Evolutionary conservation across 2,888 invertebrate genomes (phyloP), one percentile per base, ranked within the genome.

Genomic region (Priocnemis perturbator): DNA sequence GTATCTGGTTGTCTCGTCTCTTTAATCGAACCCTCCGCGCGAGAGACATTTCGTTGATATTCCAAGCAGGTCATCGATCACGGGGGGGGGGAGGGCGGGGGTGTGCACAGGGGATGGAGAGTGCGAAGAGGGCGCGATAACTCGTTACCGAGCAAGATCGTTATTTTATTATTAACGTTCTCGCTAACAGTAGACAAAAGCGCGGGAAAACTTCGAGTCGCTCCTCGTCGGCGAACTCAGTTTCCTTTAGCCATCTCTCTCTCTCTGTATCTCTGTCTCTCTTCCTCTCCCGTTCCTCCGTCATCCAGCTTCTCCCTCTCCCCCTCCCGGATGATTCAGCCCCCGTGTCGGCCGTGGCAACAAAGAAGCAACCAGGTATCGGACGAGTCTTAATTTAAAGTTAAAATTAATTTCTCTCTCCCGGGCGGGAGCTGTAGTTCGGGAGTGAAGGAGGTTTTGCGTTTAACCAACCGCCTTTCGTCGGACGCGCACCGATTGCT

Each of bases 311-410:
- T 37, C 7, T 37, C 11, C 37, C 37, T 3, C 11, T 67, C 61
- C 69, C 56, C 69, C 70, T 30, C 58, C 64, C 64, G 68, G 75
- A 75, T 74, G 78, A 82, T 78, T 82, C 78, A 73, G 72, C 64
- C 72, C 73, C 72, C 58, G 67, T 73, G 73, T 71, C 76, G 79
- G 76, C 73, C 65, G 77, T 76, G 78, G 82, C 85, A 85, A 88
- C 88, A 88, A 88, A 88, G 87, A 84, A 68, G 83, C 81, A 81
- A 81, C 85, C 86, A 85, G 86, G 85, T 88, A 88, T 88, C 85
- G 84, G 82, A 79, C 82, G 84, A 86, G 86, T 88, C 86, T 88
- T 88, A 88, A 89, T 89, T 89, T 89, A 89, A 89, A 89, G 85
- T 89, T 88, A 81, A 88, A 88, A 89, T 89, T 88, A 88, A 89